phyloP scores from a whole-genome alignment of 2,797 vertebrate species.

The Myotis vivesi region DNA sequence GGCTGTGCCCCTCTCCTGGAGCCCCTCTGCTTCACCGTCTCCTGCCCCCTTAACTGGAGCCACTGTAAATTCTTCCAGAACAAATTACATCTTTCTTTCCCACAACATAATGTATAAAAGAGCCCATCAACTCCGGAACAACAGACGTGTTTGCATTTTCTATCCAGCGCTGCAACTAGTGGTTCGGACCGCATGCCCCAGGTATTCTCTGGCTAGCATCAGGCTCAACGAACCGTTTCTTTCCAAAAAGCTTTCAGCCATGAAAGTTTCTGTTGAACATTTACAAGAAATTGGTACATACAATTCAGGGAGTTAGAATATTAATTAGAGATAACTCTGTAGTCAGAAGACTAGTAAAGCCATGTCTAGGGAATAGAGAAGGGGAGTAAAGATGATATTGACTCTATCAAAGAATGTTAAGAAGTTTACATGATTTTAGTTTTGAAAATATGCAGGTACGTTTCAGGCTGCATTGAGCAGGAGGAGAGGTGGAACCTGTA shows the following conservation, averaged over 20 bases:
- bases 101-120: not conserved
- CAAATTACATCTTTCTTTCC: not conserved
- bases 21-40: not conserved
- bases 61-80: not conserved
- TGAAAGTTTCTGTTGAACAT: not conserved
- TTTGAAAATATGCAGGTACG: not conserved
- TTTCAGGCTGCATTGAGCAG: not conserved
- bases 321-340: not conserved
- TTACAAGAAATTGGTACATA: not conserved
- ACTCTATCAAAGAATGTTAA: not conserved
- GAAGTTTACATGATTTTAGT: not conserved
- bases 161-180: too few relatives aligned
- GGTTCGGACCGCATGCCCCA: not conserved
- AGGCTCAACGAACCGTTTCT: not conserved
- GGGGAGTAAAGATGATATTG: not conserved
- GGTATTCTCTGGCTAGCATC: not conserved
- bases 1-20: not conserved
- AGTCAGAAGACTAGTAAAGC: not conserved
- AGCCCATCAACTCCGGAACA: not conserved
- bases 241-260: not conserved
- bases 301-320: not conserved
- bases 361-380: not conserved
- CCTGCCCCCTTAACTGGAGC: not conserved
- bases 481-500: rapidly evolving
- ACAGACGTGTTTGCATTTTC: not conserved